Base-by-base conservation (phyloP, 37 sponge, comb jelly and placozoan genomes). In the Axinella damicornis region DNA sequence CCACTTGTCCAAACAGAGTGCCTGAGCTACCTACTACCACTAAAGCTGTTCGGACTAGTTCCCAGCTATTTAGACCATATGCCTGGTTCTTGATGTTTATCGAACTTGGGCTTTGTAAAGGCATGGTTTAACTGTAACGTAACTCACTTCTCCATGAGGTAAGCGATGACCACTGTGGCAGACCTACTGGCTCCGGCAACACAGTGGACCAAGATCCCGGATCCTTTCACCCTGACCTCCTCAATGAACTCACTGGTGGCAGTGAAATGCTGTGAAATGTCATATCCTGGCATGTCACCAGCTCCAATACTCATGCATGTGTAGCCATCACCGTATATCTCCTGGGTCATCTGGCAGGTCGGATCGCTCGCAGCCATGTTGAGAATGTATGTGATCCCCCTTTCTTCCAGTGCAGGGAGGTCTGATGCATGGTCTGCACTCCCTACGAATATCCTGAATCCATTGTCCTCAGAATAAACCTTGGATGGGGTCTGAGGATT, bases 181-280 rank as follows among this genome's bases (percentile, higher is more conserved):
- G 92, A 92, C 16, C 92, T 53, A 73, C 92, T 92, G 37, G 68
- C 84, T 40, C 92, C 92, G 21, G 86, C 88, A 33, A 64, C 53
- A 36, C 92, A 92, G 78, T 92, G 87, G 18, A 92, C 88, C 66
- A 92, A 59, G 19, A 92, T 54, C 62, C 53, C 67, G 14, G 60
- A 62, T 27, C 74, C 60, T 17, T 56, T 20, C 21, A 12, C 68
- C 6, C 64, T 9, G 16, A 85, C 88, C 32, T 70, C 58, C 38
- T 87, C 67, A 2, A 92, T 69, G 65, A 92, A 92, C 46, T 77
- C 63, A 15, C 25, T 53, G 2, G 84, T 60, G 12, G 66, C 71
- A 12, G 33, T 25, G 39, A 92, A 87, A 59, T 92, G 88, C 20
- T 67, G 37, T 0, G 74, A 66, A 36, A 92, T 69, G 37, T 83